phyloP scores from a whole-genome alignment of 1,140 invertebrate species.

The Ceratoteleas bidentatus region DNA sequence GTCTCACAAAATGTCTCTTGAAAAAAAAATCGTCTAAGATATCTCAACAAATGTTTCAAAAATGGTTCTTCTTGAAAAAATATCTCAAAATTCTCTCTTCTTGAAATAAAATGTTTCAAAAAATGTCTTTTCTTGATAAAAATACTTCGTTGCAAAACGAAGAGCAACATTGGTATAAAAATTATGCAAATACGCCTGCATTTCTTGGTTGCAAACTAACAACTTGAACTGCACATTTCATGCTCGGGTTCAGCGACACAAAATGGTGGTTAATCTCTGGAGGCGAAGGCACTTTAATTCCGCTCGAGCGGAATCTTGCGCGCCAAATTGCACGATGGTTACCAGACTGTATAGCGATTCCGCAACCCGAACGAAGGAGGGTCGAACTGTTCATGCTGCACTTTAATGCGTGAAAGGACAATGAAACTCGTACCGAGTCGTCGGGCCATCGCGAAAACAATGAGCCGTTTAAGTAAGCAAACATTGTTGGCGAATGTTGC shows the following conservation, averaged over 20 bases:
- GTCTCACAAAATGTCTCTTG: too few species aligned
- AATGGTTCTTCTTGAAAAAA: too few species aligned
- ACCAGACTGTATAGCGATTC: conserved; percentile 56
- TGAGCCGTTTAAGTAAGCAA: conserved; percentile 63
- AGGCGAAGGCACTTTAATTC: conserved; percentile 57
- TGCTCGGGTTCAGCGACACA: conserved; percentile 62
- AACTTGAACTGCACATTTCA: conserved; percentile 7
- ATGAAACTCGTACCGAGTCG: conserved; percentile 60
- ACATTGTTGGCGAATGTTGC: conserved; percentile 60
- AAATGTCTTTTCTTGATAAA: too few species aligned
- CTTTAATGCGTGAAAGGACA: conserved; percentile 67
- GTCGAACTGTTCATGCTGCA: conserved; percentile 59
- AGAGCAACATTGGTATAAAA: too few species aligned
- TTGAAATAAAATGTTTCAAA: too few species aligned
- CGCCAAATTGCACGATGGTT: conserved; percentile 66
- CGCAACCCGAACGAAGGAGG: conserved; percentile 49
- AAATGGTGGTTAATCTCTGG: conserved; percentile 75
- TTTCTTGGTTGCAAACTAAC: neutral
- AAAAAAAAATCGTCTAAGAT: too few species aligned
- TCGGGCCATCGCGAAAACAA: conserved; percentile 63
- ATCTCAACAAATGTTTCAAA: too few species aligned
- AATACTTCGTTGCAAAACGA: too few species aligned
- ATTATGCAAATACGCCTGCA: neutral
- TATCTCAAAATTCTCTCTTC: too few species aligned
- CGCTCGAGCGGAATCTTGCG: conserved; percentile 56